Evolutionary conservation across 2,888 invertebrate species (phyloP).

Genomic region (Rhaphigaster nebulosa): DNA sequence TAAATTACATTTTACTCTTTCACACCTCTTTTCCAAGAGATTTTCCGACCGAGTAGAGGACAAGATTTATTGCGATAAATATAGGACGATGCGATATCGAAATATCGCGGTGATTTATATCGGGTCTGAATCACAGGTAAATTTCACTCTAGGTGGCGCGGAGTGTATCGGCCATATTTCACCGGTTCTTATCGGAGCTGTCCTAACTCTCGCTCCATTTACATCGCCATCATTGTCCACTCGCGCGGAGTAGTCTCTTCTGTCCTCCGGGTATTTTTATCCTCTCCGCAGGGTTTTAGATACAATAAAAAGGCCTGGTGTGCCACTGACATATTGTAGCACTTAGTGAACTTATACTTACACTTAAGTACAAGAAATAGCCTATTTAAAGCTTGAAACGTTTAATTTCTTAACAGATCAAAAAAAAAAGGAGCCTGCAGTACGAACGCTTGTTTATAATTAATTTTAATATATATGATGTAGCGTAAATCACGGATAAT

Average conservation of each 20-base stretch:
- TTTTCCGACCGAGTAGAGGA: background rate
- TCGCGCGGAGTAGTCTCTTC: background rate
- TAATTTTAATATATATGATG: too few species aligned
- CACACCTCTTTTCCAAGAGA: conserved; percentile 19
- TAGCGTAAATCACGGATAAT: too few species aligned
- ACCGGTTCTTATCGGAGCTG: background rate
- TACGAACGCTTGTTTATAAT: too few species aligned
- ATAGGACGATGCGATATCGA: background rate
- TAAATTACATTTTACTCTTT: background rate
- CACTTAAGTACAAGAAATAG: too few species aligned
- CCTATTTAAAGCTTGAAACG: too few species aligned
- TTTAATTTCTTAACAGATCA: too few species aligned
- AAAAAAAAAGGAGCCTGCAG: too few species aligned
- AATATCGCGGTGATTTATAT: background rate
- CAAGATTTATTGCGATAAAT: conserved; percentile 6
- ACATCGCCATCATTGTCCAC: background rate
- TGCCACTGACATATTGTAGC: background rate
- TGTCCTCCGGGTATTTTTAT: background rate
- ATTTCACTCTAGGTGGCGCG: conserved; percentile 6
- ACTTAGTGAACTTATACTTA: background rate
- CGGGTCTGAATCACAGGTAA: background rate
- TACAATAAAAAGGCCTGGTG: background rate
- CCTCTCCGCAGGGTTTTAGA: background rate
- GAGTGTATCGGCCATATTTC: conserved; percentile 24
- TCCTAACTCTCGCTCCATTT: background rate